Evolutionary conservation across 1,140 invertebrate genomes (phyloP), one percentile per base, ranked within the genome.

Genomic region (Drosophila rhopaloa): DNA sequence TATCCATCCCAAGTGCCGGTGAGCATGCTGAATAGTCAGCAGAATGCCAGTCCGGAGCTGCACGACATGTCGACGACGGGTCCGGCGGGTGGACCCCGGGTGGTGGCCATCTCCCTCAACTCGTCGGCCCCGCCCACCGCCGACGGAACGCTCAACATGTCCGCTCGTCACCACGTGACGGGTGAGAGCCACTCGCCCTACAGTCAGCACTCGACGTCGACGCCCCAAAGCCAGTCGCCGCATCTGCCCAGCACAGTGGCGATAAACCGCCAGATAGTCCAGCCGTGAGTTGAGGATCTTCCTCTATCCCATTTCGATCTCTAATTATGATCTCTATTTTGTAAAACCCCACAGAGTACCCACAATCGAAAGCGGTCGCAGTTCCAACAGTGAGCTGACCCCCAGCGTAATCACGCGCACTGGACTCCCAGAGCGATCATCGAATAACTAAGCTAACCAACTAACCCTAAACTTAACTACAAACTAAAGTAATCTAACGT

Each of bases 341-440:
- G 0, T 47, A 50, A 10, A 37, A 41, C 27, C 27, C 6, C 63
- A 32, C 59, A 92, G 91, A 38, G 89, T 92, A 8, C 80, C 91
- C 59, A 66, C 85, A 50, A 91, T 92, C 41, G 91, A 92, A 63
- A 78, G 60, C 53, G 73, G 76, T 27, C 76, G 91, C 7, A 70
- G 76, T 10, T 61, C 79, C 37, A 92, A 84, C 40, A 83, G 75
- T 29, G 91, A 92, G 47, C 79, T 92, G 37, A 79, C 90, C 14
- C 90, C 91, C 6, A 92, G 90, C 51, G 91, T 92, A 4, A 92
- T 92, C 44, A 92, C 91, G n/a, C 83, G 91, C 48, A 92, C 91
- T 47, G 91, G 91, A 13, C 54, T 91, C 56, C 88, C 91, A 19
- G 91, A 92, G 51, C 78, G 91, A 35, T 79, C 91, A 55, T 90